phyloP scores from a whole-genome alignment of 2,888 invertebrate species.

The Stramonita haemastoma region DNA sequence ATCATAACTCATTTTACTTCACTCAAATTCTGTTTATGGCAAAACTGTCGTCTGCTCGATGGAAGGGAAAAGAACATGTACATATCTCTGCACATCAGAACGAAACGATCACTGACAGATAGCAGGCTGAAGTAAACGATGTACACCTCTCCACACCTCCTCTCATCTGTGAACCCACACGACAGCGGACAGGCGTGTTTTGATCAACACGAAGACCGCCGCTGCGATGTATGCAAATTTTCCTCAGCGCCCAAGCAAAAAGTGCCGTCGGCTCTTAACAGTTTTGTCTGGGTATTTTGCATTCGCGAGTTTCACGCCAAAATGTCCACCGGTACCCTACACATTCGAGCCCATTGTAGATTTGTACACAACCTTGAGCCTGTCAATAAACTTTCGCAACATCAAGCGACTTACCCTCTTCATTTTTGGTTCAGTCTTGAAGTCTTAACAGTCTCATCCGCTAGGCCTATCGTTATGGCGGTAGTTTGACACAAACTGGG shows the following conservation, averaged over 20 bases:
- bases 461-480: slow-evolving; percentile 26
- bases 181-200: slow-evolving; percentile 28
- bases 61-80: no score
- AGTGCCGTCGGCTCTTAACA: background rate
- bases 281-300: background rate
- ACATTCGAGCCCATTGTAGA: background rate
- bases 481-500: slow-evolving; percentile 31
- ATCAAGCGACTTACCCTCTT: background rate
- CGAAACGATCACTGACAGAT: no score
- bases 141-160: background rate
- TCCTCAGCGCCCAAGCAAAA: background rate
- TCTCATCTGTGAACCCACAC: background rate
- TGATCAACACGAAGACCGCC: slow-evolving; percentile 42
- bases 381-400: background rate
- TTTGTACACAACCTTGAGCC: background rate
- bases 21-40: no score
- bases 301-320: background rate
- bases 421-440: background rate
- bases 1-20: no score
- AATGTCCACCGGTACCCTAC: background rate
- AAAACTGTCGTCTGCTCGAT: no score
- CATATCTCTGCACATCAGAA: no score
- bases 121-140: no score
- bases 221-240: slow-evolving; percentile 7
- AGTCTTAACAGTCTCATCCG: background rate